A percentile compares a stretch with the other conserved stretches of the same genome.
phyloP scores from a whole-genome alignment of 1,140 invertebrate genomes.

The Onthophagus taurus region DNA sequence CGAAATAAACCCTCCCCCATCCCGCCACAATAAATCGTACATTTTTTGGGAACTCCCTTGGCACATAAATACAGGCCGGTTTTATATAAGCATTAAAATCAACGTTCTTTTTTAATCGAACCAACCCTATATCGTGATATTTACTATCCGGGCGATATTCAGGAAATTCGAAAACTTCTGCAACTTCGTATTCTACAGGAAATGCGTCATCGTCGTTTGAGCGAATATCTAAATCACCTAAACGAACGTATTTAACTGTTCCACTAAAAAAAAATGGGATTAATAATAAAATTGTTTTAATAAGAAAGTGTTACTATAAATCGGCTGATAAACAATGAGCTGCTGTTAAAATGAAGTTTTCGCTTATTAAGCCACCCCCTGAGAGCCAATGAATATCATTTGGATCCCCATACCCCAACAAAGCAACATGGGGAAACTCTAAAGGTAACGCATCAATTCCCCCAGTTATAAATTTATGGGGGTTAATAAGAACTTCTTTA shows the following conservation, averaged over 20 bases:
- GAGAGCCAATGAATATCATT: slow-evolving; percentile 26
- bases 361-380: slow-evolving; percentile 43
- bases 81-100: background rate
- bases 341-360: slow-evolving; percentile 40
- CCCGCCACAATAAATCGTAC: slow-evolving; percentile 9
- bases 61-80: slow-evolving; percentile 16
- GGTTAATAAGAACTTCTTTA: too few species aligned
- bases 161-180: slow-evolving; percentile 17
- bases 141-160: slow-evolving; percentile 5
- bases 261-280: slow-evolving; percentile 29
- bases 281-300: too few species aligned
- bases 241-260: slow-evolving; percentile 26
- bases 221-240: slow-evolving; percentile 34
- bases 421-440: slow-evolving; percentile 15
- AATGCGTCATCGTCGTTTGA: slow-evolving; percentile 25
- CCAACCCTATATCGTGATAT: slow-evolving; percentile 24
- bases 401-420: slow-evolving; percentile 22
- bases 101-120: slow-evolving; percentile 15
- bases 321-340: slow-evolving; percentile 38
- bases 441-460: background rate
- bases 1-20: slow-evolving; percentile 15
- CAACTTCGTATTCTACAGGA: slow-evolving; percentile 23
- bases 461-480: too few species aligned
- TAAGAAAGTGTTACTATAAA: slow-evolving; percentile 25
- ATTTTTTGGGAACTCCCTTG: background rate